phyloP scores from a whole-genome alignment of 2,113 vertebrate genomes.

The Colius striatus region DNA sequence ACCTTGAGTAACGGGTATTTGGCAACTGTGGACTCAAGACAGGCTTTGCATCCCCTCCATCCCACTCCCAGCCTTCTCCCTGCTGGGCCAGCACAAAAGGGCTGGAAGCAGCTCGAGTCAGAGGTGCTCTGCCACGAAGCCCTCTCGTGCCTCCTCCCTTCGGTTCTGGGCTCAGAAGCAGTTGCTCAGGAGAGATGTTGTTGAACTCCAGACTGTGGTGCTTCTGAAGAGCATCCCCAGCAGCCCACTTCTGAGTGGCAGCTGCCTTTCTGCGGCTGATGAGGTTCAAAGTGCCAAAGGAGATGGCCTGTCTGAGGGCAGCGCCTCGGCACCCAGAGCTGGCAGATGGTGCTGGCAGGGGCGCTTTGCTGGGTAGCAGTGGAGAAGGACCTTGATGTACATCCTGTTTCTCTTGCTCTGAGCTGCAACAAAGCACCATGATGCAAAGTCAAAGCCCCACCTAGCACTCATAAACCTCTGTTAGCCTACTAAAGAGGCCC shows the following conservation, averaged over 20 bases:
- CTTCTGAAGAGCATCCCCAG: slow-evolving; percentile 59
- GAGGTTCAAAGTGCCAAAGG: slow-evolving; percentile 56
- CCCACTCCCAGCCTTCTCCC: not conserved
- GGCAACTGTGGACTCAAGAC: not conserved
- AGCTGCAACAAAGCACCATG: slow-evolving; percentile 47
- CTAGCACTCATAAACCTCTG: not conserved
- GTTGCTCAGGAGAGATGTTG: not conserved
- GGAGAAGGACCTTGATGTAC: not conserved
- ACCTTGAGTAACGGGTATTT: not conserved
- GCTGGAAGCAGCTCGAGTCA: slow-evolving; percentile 67
- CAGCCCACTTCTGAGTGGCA: not conserved
- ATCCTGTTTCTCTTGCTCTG: not conserved
- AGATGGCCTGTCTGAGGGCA: slow-evolving; percentile 51
- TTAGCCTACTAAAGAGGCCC: not conserved
- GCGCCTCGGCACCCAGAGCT: not conserved
- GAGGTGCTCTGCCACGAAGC: not conserved
- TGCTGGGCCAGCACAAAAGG: slow-evolving; percentile 58
- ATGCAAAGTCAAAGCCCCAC: not conserved
- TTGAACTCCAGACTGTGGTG: slow-evolving; percentile 67
- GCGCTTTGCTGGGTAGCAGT: not conserved
- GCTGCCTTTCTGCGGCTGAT: not conserved
- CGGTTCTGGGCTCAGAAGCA: not conserved
- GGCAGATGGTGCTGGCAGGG: not conserved
- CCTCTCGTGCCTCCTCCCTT: not conserved
- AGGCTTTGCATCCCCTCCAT: not conserved